phyloP scores from a whole-genome alignment of 2,113 vertebrate genomes.

The Martes martes region DNA sequence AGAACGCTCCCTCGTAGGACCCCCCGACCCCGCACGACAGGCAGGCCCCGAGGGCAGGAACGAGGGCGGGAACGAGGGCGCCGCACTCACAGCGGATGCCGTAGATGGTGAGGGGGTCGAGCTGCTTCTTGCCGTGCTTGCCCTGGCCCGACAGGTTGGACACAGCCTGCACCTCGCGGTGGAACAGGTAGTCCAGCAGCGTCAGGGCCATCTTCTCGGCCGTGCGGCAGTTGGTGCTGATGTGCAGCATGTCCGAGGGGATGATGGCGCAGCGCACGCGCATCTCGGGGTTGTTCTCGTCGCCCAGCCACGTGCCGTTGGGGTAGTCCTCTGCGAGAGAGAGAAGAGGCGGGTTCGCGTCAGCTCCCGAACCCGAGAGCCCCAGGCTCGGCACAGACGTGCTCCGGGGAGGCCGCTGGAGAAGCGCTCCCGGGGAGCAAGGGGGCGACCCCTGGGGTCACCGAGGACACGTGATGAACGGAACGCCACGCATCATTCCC shows the following conservation, averaged over 20 bases:
- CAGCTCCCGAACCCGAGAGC: neutral
- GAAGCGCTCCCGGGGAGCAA: neutral
- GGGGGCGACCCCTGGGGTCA: neutral
- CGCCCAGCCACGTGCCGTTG: conserved; percentile 95
- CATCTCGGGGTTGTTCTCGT: conserved; percentile 96
- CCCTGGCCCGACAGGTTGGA: conserved; percentile 98
- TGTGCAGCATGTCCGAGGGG: conserved; percentile 94
- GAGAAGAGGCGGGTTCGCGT: neutral
- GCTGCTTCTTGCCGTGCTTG: conserved; percentile 98
- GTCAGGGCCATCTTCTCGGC: conserved; percentile 99
- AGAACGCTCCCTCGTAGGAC: accelerated
- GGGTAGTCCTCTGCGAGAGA: conserved; percentile 92
- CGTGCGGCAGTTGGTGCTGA: conserved; percentile 96
- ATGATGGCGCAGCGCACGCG: conserved; percentile 95
- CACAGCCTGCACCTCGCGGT: conserved; percentile 96
- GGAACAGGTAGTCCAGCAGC: conserved; percentile 96
- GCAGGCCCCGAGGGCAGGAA: accelerated
- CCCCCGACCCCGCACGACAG: accelerated
- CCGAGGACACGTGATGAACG: accelerated
- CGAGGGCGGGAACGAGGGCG: accelerated
- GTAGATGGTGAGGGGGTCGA: conserved; percentile 98
- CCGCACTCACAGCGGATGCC: conserved; percentile 95
- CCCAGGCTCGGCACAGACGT: neutral
- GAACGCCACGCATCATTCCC: accelerated
- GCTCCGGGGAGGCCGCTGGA: accelerated